phyloP scores from a whole-genome alignment of 2,888 invertebrate species.

The Pollenia labialis region DNA sequence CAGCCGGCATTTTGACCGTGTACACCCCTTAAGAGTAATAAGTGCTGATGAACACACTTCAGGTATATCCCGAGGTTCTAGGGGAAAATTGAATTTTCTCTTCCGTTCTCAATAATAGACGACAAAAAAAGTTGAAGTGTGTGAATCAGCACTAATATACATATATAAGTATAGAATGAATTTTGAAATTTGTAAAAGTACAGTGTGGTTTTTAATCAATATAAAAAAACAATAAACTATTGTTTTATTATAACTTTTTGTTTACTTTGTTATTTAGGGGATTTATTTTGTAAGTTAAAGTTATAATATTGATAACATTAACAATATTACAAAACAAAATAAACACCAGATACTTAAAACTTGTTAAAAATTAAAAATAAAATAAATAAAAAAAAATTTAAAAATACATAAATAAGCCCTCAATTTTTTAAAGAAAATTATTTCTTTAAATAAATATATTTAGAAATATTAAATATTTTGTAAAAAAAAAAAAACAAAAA shows the following conservation, averaged over 20 bases:
- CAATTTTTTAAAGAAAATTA: not conserved
- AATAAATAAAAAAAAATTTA: not conserved
- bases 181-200: slow-evolving; percentile 35
- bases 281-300: not conserved
- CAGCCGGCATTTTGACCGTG: too few species aligned
- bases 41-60: too few species aligned
- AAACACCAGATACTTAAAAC: slow-evolving; percentile 2
- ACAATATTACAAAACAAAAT: not conserved
- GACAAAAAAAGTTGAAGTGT: too few species aligned
- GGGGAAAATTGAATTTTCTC: too few species aligned
- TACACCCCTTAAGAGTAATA: too few species aligned
- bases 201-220: slow-evolving; percentile 57
- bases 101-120: too few species aligned
- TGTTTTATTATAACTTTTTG: not conserved
- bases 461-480: not conserved
- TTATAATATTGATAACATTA: not conserved
- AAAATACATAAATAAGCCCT: too few species aligned
- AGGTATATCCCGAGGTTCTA: too few species aligned
- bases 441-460: slow-evolving; percentile 1
- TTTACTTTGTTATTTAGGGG: slow-evolving; percentile 8
- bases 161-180: slow-evolving; percentile 19
- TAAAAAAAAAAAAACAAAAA: not conserved
- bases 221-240: slow-evolving; percentile 2
- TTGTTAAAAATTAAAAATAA: slow-evolving; percentile 4
- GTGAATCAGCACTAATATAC: not conserved